phyloP scores from a whole-genome alignment of 1,140 invertebrate genomes.

The Brachionus angularis region DNA sequence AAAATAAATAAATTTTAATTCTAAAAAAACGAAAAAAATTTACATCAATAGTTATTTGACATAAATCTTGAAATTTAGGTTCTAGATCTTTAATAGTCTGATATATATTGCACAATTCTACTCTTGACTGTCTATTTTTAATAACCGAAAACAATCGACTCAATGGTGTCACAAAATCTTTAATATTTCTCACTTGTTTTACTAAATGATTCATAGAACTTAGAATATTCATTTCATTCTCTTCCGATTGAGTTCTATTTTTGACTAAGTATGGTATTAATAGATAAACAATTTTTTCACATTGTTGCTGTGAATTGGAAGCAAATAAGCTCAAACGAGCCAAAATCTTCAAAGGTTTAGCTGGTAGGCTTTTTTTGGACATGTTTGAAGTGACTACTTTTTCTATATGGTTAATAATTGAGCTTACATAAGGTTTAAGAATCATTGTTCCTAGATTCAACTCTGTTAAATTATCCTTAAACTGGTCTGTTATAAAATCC shows the following conservation, averaged over 20 bases:
- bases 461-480: conserved; percentile 10
- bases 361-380: conserved; percentile 62
- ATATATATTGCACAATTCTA: conserved; percentile 18
- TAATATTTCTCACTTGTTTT: conserved; percentile 8
- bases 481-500: neutral
- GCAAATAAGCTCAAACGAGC: conserved; percentile 59
- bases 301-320: conserved; percentile 21
- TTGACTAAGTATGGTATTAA: conserved; percentile 36
- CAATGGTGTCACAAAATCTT: conserved; percentile 15
- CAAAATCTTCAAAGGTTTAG: conserved; percentile 71
- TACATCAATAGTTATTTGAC: neutral
- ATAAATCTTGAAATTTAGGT: neutral
- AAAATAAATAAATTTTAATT: neutral
- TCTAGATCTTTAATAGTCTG: neutral
- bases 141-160: conserved; percentile 9
- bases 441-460: conserved; percentile 69
- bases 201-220: conserved; percentile 23
- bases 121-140: conserved; percentile 37
- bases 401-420: conserved; percentile 69
- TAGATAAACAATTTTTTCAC: conserved; percentile 28
- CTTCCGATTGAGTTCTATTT: conserved; percentile 38
- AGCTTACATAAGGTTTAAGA: conserved; percentile 68
- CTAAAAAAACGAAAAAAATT: neutral
- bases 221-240: conserved; percentile 33
- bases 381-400: conserved; percentile 59